Base-by-base conservation (phyloP, 2,797 vertebrate species). In the Melopsittacus undulatus region DNA sequence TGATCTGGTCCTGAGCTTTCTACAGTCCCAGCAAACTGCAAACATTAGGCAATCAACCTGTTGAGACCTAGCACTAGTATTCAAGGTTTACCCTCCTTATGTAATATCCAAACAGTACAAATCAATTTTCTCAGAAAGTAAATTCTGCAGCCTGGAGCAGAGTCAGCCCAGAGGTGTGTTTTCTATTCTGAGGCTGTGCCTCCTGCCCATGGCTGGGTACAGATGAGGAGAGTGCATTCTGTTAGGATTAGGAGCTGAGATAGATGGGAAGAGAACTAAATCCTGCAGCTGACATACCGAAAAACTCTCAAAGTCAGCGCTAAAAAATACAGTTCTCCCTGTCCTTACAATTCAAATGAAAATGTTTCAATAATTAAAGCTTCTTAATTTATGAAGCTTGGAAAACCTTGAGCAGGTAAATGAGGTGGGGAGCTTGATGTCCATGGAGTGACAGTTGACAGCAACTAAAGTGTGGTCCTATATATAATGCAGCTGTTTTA, bases 31-130 rank as follows among this genome's bases (percentile, higher is more conserved):
- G 30, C 26, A 17, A 40, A 32, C 4, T 0, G 1, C 30, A 38
- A 46, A 38, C 24, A 6, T 15, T 27, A 62, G 46, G 18, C 9
- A 51, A 36, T 10, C 15, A 59, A 24, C 10, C 23, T 59, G n/a
- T 24, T 59, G 2, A 42, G 34, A 67, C n/a, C 0, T 0, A 68
- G 23, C 3, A 3, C 7, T 14, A 11, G 2, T 6, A 45, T 48
- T 49, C 56, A 43, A 24, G n/a, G 36, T 40, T 52, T 68, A 27
- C 22, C 23, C 4, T 79, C 59, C 32, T 51, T 52, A 34, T 4
- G 9, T 14, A 40, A n/a, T 43, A 45, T 29, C 66, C 27, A 66
- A 62, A 74, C 4, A 61, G 13, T 5, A 56, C 15, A 61, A 69
- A 77, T 56, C 19, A 11, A 4, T 69, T 79, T 56, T 15, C 46